phyloP scores from a whole-genome alignment of 1,140 invertebrate genomes.

The Microplitis demolitor region DNA sequence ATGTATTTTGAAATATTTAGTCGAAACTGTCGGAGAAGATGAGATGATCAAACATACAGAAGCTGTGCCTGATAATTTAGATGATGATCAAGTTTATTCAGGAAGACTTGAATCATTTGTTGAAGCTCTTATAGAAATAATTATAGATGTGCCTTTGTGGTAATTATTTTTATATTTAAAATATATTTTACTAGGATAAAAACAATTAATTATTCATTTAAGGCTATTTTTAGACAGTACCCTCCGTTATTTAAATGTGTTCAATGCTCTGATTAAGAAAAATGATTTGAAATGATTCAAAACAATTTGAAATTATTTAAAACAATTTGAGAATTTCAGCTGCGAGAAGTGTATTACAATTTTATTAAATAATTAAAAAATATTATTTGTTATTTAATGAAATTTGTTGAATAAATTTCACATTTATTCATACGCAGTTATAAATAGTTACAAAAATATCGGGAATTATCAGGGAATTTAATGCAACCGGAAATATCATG shows the following conservation, averaged over 20 bases:
- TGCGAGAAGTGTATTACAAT: too few species aligned
- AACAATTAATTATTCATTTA: neutral
- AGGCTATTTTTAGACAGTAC: too few species aligned
- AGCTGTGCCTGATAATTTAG: conserved; percentile 51
- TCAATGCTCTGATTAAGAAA: neutral
- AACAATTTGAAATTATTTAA: conserved; percentile 1
- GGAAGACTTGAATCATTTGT: conserved; percentile 67
- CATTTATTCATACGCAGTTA: too few species aligned
- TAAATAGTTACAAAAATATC: too few species aligned
- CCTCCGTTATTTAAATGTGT: conserved; percentile 38
- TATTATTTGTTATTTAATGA: too few species aligned
- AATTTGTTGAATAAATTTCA: too few species aligned
- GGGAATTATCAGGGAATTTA: too few species aligned
- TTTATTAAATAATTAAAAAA: too few species aligned
- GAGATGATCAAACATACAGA: conserved; percentile 77
- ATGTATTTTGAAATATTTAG: conserved; percentile 86
- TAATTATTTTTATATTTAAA: conserved; percentile 45
- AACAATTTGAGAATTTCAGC: too few species aligned
- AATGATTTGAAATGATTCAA: conserved; percentile 71
- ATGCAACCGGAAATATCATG: too few species aligned
- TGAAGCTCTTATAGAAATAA: conserved; percentile 72
- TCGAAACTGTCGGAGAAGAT: conserved; percentile 78
- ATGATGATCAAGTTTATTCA: conserved; percentile 18
- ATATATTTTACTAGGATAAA: neutral
- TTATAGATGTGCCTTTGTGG: conserved; percentile 79